Evolutionary conservation across 1,140 invertebrate genomes (phyloP).

Genomic region (Amyelois transitella): DNA sequence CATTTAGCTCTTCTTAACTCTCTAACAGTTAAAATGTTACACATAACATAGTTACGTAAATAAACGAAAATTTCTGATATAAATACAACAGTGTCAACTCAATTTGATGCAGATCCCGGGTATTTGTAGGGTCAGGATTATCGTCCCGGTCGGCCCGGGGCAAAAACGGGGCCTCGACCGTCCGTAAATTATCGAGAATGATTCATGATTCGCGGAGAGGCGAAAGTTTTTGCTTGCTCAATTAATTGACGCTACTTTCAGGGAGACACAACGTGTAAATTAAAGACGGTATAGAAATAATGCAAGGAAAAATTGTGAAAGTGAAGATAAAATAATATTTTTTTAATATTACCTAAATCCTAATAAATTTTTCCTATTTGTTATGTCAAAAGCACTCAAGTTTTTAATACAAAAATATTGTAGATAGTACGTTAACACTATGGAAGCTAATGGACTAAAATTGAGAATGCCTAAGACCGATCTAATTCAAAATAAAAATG

Average conservation of each 20-base stretch:
- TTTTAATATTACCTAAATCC: no score
- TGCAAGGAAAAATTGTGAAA: no score
- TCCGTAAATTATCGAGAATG: conserved; percentile 28
- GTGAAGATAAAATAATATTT: no score
- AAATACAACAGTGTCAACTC: conserved; percentile 13
- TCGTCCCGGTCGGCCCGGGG: conserved; percentile 35
- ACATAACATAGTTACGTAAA: not conserved
- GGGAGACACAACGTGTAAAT: conserved; percentile 5
- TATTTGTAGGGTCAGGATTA: conserved; percentile 38
- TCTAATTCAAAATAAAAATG: no score
- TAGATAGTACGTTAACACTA: no score
- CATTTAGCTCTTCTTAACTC: no score
- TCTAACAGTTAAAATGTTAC: no score
- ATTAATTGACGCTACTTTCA: conserved; percentile 37
- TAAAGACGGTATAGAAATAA: not conserved
- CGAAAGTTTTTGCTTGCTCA: conserved; percentile 30
- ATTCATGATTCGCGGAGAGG: conserved; percentile 25
- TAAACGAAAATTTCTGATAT: not conserved
- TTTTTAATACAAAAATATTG: no score
- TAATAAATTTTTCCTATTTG: no score
- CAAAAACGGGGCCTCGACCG: conserved; percentile 29
- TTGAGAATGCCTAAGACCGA: no score
- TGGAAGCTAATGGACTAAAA: no score
- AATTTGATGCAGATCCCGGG: conserved; percentile 30
- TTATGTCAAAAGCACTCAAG: no score